These are phyloP conservation scores for Bujurquina vittata DNA, from an alignment of 2,113 vertebrate species.

Conservation along the genomic window DNA sequence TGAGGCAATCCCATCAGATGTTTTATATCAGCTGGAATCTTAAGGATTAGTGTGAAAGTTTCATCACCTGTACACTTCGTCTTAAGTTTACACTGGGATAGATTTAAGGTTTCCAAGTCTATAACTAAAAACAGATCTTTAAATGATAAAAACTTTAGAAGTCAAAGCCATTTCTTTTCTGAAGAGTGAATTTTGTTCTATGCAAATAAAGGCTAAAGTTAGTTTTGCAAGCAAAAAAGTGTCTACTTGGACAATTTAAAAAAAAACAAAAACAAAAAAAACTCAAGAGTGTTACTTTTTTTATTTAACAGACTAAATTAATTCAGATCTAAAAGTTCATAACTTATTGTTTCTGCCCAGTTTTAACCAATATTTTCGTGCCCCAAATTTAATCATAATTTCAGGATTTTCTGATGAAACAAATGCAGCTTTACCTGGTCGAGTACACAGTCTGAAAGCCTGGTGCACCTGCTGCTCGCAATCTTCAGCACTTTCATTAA, in stretches of 20 bases:
- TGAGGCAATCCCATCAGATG: not conserved
- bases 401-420: not conserved
- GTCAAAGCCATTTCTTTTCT: not conserved
- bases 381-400: not conserved
- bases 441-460: not conserved
- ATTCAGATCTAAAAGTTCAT: not conserved
- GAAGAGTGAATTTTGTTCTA: not conserved
- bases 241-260: not conserved
- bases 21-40: not conserved
- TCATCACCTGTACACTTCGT: not conserved
- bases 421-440: not conserved
- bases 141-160: not conserved
- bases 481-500: not conserved
- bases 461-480: not conserved
- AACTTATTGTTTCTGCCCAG: not conserved
- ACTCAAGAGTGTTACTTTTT: not conserved
- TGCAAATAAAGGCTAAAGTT: not conserved
- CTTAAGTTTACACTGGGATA: not conserved
- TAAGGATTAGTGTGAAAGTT: not conserved
- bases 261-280: too few species aligned
- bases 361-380: not conserved
- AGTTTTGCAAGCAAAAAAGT: not conserved
- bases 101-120: not conserved
- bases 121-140: not conserved
- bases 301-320: not conserved